Evolutionary conservation across 2,888 invertebrate species (phyloP).

Genomic region (Calliopum simillimum): DNA sequence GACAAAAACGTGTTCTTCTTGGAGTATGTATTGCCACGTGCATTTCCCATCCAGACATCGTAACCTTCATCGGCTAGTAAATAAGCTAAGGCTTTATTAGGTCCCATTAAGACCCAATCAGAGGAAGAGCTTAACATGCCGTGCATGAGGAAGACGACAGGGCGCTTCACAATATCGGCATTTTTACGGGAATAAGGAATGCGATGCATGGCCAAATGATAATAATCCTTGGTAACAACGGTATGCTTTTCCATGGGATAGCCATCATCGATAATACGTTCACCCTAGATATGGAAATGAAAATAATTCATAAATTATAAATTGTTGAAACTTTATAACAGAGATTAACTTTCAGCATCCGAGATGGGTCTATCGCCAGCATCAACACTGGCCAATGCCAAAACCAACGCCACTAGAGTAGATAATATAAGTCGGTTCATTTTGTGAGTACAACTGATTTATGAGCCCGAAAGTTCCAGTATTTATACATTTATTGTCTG

Average conservation of each 20-base stretch:
- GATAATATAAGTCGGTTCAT: background rate
- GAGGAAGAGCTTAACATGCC: constrained; percentile 58
- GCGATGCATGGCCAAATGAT: constrained; percentile 82
- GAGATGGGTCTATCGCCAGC: constrained; percentile 53
- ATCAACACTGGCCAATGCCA: constrained; percentile 42
- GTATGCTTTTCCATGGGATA: constrained; percentile 79
- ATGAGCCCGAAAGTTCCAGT: too few species aligned
- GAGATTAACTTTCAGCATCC: constrained; percentile 52
- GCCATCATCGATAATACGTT: constrained; percentile 56
- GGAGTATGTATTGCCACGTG: constrained; percentile 78
- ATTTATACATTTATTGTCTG: too few species aligned
- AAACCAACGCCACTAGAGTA: constrained; percentile 36
- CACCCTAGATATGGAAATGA: constrained; percentile 46
- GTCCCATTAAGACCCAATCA: constrained; percentile 57
- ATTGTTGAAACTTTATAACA: background rate
- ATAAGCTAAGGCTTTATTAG: constrained; percentile 55
- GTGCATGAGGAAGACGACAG: constrained; percentile 58
- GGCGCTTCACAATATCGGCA: constrained; percentile 41
- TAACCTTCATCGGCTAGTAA: constrained; percentile 75
- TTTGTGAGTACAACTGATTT: too few species aligned
- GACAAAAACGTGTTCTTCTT: constrained; percentile 68
- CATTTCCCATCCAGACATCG: constrained; percentile 86
- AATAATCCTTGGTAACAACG: constrained; percentile 83
- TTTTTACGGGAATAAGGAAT: constrained; percentile 71
- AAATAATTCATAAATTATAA: background rate